Evolutionary conservation across 2,113 vertebrate genomes (phyloP), one percentile per base, ranked within the genome.

Genomic region (Romanogobio albipinnatus): DNA sequence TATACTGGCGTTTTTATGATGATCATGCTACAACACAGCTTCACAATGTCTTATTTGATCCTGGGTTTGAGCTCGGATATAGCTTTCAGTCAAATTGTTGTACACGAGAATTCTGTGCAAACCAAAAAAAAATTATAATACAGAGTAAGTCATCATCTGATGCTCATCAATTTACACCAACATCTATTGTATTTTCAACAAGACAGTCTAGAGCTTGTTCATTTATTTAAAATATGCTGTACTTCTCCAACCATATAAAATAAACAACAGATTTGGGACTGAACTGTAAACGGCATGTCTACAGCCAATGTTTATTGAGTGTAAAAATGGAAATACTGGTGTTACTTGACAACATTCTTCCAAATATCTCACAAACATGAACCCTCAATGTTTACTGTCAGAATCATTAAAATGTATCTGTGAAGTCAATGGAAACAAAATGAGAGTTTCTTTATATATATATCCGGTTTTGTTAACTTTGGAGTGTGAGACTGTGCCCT

Each of bases 11-110:
- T 88, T 87, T 85, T 85, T 84, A 90, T 89, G 86, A 89, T 88
- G 88, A 76, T 90, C 92, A 93, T 92, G 92, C 92, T 94, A 92
- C 86, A 85, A 73, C 58, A 79, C 81, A 56, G 51, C 36, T 76
- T 84, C 84, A 86, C 90, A 92, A 92, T 91, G 90, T 85, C 84
- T 73, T 19, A 87, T 83, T 73, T 84, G 76, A 78, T 89, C 87
- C 49, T 33, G 74, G 45, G 49, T 73, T 87, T 87, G 39, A 80
- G 86, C 84, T 89, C 85, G 0, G 56, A 86, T 89, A 62, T 13
- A 74, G 43, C 45, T 74, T 74, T 49, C 14, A 73, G n/a, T 74
- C 71, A 24, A 49, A 47, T 15, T 6, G 43, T 43, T 26, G 36
- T n/a, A 70, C 66, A 70, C 22, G 66, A n/a, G 29, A 43, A 43